Base-by-base conservation (phyloP, 2,797 vertebrate genomes). In the Masticophis lateralis region DNA sequence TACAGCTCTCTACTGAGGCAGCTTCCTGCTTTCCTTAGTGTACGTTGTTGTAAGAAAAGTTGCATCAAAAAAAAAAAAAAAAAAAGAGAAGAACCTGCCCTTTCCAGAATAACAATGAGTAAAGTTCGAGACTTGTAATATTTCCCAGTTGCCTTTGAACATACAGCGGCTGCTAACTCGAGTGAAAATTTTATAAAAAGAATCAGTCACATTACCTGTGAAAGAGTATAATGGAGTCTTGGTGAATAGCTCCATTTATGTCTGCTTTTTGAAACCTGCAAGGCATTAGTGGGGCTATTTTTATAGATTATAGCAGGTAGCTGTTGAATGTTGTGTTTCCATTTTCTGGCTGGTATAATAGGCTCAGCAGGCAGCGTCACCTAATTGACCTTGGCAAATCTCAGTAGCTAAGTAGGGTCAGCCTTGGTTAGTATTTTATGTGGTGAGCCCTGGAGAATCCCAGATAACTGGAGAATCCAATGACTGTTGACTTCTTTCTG, bases 291-390 rank as follows among this genome's bases (percentile, higher is more conserved):
- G 96, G 95, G 95, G 97, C 97, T 97, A 96, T 97, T 97, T 83
- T 83, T 97, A 96, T 97, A 97, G 97, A 97, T 97, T 96, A 96
- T 97, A 98, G 97, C 97, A 97, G 98, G 97, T 97, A 97, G 98
- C 96, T 96, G 97, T 96, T 97, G 97, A 98, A 97, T 97, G 98
- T 97, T 98, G 97, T 97, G 97, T 98, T 98, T 97, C 97, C 97
- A 96, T 97, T 98, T 97, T 98, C 97, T 96, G 97, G 20, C 43
- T 83, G 74, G 20, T 83, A 47, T 83, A 83, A 47, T 83, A 47
- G 74, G 20, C 74, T 47, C 74, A 83, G 74, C 74, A 47, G 74
- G 74, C 37, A 47, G 74, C 74, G 47, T 12, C 74, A 83, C 74
- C 74, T 83, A 83, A 47, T 47, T 83, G 43, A 47, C 74, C 43